These are phyloP conservation scores for Parochlus steinenii DNA, from an alignment of 2,888 invertebrate species.

Conservation along the genomic window DNA sequence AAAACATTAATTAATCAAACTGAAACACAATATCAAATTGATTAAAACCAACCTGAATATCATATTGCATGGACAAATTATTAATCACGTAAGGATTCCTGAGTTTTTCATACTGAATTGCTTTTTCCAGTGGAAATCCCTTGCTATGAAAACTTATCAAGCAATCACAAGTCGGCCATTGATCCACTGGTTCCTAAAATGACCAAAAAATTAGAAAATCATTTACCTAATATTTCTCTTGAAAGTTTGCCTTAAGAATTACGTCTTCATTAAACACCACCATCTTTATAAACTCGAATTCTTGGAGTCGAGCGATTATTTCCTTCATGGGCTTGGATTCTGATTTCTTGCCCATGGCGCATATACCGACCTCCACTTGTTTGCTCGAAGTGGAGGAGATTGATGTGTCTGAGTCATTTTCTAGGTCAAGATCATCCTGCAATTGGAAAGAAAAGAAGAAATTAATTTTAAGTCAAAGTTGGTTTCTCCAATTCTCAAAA, in stretches of 20 bases:
- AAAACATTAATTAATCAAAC: conserved; percentile 9
- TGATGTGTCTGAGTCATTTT: conserved; percentile 41
- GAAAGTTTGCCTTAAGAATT: conserved; percentile 59
- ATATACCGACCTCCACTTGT: conserved; percentile 93
- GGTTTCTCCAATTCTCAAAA: too few species aligned
- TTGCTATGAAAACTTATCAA: conserved; percentile 96
- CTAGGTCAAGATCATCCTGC: conserved; percentile 62
- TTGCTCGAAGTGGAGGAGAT: conserved; percentile 44
- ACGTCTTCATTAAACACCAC: conserved; percentile 91
- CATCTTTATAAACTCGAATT: conserved; percentile 92
- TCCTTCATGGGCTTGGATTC: conserved; percentile 99
- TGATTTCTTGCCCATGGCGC: conserved; percentile 99
- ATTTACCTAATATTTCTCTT: conserved; percentile 5
- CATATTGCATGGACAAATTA: conserved; percentile 96
- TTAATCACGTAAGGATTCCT: conserved; percentile 94
- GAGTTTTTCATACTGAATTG: conserved; percentile 86
- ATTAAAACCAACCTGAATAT: conserved; percentile 56
- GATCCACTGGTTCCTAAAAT: conserved; percentile 76
- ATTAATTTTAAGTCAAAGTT: conserved; percentile 3
- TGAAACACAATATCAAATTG: conserved; percentile 9
- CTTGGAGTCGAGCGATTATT: conserved; percentile 86
- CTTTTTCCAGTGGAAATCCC: conserved; percentile 96
- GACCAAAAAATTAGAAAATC: conserved; percentile 9
- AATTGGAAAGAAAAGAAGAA: conserved; percentile 16
- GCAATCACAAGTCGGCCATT: conserved; percentile 97